Evolutionary conservation across 2,797 vertebrate genomes (phyloP).

Genomic region (Pitangus sulphuratus): DNA sequence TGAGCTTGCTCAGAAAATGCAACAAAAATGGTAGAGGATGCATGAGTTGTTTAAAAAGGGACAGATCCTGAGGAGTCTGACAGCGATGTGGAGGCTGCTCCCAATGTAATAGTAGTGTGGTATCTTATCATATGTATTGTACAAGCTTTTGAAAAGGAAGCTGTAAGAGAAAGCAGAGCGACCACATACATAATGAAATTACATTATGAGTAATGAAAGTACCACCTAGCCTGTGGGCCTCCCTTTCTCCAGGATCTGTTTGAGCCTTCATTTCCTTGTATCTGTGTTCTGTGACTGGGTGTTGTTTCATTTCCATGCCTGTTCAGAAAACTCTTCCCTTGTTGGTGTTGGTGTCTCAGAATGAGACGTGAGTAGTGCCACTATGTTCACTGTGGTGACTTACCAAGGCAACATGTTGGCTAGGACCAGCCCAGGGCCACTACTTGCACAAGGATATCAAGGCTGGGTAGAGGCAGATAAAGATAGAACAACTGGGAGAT

Average conservation of each 20-base stretch:
- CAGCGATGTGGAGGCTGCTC: neutral
- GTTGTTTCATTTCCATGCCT: neutral
- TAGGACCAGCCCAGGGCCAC: neutral
- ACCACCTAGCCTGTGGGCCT: conserved; percentile 30
- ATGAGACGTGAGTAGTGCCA: fast-evolving
- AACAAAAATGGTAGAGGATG: neutral
- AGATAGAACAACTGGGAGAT: neutral
- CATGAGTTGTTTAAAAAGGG: neutral
- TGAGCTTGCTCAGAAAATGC: neutral
- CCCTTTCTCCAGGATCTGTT: conserved; percentile 59
- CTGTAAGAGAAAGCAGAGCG: conserved; percentile 68
- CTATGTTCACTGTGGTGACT: fast-evolving
- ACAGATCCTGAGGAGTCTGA: neutral
- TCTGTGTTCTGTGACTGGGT: neutral
- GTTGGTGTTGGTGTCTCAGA: neutral
- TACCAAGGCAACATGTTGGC: neutral
- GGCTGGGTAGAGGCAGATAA: neutral
- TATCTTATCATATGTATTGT: neutral
- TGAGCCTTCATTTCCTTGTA: neutral
- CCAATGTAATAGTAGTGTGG: neutral
- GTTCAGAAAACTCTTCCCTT: neutral
- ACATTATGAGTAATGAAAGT: conserved; percentile 73
- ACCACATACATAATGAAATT: conserved; percentile 64
- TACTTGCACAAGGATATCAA: neutral
- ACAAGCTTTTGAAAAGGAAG: conserved; percentile 38